Evolutionary conservation across 2,113 vertebrate species (phyloP).

Genomic region (Microtus oregoni): DNA sequence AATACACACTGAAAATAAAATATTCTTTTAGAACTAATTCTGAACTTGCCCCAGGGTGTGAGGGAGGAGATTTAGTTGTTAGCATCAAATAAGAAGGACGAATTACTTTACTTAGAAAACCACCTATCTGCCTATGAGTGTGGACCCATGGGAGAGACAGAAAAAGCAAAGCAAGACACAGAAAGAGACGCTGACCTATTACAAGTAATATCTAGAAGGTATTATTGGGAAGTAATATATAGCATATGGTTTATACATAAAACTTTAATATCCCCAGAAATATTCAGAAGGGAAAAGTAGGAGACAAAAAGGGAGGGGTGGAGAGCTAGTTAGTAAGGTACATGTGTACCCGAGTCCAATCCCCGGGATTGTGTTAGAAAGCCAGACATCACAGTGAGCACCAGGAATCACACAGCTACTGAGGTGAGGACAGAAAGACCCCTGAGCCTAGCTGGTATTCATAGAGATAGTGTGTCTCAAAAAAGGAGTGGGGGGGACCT

Average conservation of each 20-base stretch:
- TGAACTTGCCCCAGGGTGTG: not conserved
- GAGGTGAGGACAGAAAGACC: not conserved
- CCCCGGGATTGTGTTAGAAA: not conserved
- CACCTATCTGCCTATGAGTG: not conserved
- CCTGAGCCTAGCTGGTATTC: not conserved
- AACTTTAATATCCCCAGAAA: not conserved
- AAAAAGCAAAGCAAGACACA: not conserved
- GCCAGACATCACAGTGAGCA: not conserved
- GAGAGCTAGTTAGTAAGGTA: not conserved
- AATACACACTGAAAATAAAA: conserved; percentile 43
- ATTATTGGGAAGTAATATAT: not conserved
- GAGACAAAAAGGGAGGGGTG: not conserved
- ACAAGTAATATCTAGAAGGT: not conserved
- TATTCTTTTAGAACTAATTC: conserved; percentile 43
- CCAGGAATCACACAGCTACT: not conserved
- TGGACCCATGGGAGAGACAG: not conserved
- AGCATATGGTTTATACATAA: not conserved
- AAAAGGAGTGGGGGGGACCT: not conserved
- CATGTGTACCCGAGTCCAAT: not conserved
- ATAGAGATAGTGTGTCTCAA: not conserved
- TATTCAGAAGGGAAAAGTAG: not conserved
- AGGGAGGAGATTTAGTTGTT: not conserved
- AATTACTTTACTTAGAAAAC: conserved; percentile 12
- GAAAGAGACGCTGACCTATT: not conserved
- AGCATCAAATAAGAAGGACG: conserved; percentile 7